A percentile compares a stretch with the other conserved stretches of the same genome.
Evolutionary conservation across 2,113 vertebrate species (phyloP).

Genomic region (zebrafish (Danio rerio)): GRCz12tu NC_133197.1:20326001-20326500

Average conservation of each 20-base stretch:
- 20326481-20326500: slow-evolving; percentile 71
- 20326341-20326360: slow-evolving; percentile 72
- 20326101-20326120: neutral
- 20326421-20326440: slow-evolving; percentile 24
- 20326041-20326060: neutral
- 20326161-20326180: slow-evolving; percentile 63
- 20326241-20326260: slow-evolving; percentile 92
- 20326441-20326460: slow-evolving; percentile 39
- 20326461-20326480: slow-evolving; percentile 79
- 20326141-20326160: neutral
- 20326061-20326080: slow-evolving; percentile 19
- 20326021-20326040: neutral
- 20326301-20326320: slow-evolving; percentile 99
- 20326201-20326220: slow-evolving; percentile 70
- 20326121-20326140: neutral
- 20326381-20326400: slow-evolving; percentile 22
- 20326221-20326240: slow-evolving; percentile 68
- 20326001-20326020: neutral
- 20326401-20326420: slow-evolving; percentile 22
- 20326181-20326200: slow-evolving; percentile 67
- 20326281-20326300: slow-evolving; percentile 94
- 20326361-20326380: slow-evolving; percentile 21
- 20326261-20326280: slow-evolving; percentile 98
- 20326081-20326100: neutral
- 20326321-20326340: slow-evolving; percentile 90